Conservation (phyloP, 2,888 invertebrate species). For the Thera britannica region DNA sequence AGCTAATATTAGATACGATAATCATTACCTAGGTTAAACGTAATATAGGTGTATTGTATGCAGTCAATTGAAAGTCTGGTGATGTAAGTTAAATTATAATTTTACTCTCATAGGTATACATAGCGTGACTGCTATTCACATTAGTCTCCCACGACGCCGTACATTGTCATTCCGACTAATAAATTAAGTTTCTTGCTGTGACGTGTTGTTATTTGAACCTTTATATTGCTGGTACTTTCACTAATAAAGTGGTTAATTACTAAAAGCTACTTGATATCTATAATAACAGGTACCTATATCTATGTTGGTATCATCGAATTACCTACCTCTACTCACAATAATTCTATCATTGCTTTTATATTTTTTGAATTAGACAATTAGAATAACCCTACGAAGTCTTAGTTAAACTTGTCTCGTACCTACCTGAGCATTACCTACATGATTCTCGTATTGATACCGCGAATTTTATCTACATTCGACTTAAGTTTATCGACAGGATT, state of each 20-base stretch:
- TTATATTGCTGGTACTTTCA: slow-evolving; percentile 49
- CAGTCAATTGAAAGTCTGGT: slow-evolving; percentile 67
- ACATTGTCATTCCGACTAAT: slow-evolving; percentile 66
- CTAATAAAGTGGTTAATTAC: slow-evolving; percentile 37
- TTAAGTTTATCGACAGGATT: neutral
- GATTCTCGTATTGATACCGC: neutral
- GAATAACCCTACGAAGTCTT: neutral
- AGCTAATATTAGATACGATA: slow-evolving; percentile 3
- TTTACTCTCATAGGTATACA: slow-evolving; percentile 60
- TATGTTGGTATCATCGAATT: too few species aligned
- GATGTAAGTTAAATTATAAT: slow-evolving; percentile 62
- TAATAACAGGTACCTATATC: neutral
- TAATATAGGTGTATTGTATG: slow-evolving; percentile 1
- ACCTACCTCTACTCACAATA: neutral
- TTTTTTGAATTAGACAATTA: slow-evolving; percentile 3
- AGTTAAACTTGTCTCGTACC: too few species aligned
- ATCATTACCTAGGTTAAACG: too few species aligned
- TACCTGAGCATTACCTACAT: neutral
- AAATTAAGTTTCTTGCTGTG: slow-evolving; percentile 59
- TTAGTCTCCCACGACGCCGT: slow-evolving; percentile 75
- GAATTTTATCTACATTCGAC: neutral
- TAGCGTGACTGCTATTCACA: slow-evolving; percentile 70
- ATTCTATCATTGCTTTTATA: neutral
- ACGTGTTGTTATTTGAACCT: slow-evolving; percentile 57
- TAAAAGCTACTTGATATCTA: slow-evolving; percentile 8